Evolutionary conservation across 2,888 invertebrate genomes (phyloP), one percentile per base, ranked within the genome.

Genomic region (Eupithecia dodoneata): DNA sequence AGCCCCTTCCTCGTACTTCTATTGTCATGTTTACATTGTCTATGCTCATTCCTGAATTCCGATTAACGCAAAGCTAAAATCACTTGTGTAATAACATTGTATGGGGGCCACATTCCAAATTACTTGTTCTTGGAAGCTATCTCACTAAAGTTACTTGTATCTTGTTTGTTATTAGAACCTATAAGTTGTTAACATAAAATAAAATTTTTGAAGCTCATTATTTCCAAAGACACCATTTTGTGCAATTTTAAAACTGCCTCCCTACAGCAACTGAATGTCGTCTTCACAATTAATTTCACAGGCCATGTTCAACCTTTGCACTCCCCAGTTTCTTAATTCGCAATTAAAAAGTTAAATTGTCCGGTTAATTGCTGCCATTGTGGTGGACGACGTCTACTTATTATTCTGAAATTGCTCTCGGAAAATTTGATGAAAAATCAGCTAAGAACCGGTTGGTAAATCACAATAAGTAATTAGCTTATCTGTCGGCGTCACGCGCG

Each of bases 11-110:
- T 90, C 87, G 87, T 86, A 84, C 88, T 90, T 83, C 93, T 88
- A 94, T 95, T 95, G 94, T 95, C 91, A 90, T 93, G 91, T 94
- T 93, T 93, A 93, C 94, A 94, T 94, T 95, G 93, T 94, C 93
- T 94, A 90, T 93, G 92, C 88, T 93, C 92, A 92, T 91, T 92
- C 90, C 89, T 89, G 87, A 92, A 93, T 93, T 94, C 92, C 92
- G 90, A 93, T 94, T 93, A 92, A 90, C 88, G 87, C 88, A 87
- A 88, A 90, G 90, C 91, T 87, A 89, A 87, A 89, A 87, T 86
- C 85, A 84, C 85, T 87, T 86, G 85, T 87, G 85, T 84, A 85
- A 81, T 86, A 84, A 86, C 85, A 84, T 82, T 80, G 83, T 85
- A 82, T 83, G 84, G 80, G 75, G 67, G 74, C 75, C 76, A 79